A percentile compares a stretch with the other conserved stretches of the same genome.
Evolutionary conservation across 1,140 invertebrate species (phyloP).

Genomic region (Gonatopus flavifemur): DNA sequence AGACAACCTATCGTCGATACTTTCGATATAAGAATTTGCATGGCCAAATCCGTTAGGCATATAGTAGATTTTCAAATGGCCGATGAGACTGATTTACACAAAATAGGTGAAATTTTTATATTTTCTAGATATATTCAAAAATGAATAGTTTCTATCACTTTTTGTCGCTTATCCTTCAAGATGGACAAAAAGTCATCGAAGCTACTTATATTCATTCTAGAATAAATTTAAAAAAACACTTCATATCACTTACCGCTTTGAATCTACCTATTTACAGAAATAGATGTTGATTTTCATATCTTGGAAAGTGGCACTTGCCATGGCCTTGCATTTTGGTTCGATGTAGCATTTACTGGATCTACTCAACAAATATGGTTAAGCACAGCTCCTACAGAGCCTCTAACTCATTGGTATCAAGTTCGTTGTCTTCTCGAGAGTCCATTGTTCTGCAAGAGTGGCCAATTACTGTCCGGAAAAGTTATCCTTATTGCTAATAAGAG

Average conservation of each 20-base stretch:
- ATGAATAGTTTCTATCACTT: no score
- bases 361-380: conserved; percentile 93
- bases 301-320: conserved; percentile 94
- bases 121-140: no score
- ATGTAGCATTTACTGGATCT: conserved; percentile 96
- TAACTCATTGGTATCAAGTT: conserved; percentile 99
- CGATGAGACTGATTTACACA: conserved; percentile 91
- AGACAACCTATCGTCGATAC: conserved; percentile 98
- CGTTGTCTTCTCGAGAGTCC: conserved; percentile 93
- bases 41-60: conserved; percentile 92
- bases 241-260: not conserved
- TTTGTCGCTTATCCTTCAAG: no score
- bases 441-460: conserved; percentile 92
- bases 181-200: no score
- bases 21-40: conserved; percentile 96
- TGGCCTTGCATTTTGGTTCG: conserved; percentile 99
- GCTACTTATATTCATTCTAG: no score
- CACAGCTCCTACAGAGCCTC: conserved; percentile 96
- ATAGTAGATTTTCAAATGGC: conserved; percentile 95
- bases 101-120: conserved; percentile 74
- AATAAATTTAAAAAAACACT: not conserved
- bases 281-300: conserved; percentile 92
- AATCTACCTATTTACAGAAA: conserved; percentile 61
- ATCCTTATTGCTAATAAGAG: conserved; percentile 91
- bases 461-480: conserved; percentile 85